phyloP scores from a whole-genome alignment of 2,797 vertebrate genomes.

The Eleutherodactylus coqui region DNA sequence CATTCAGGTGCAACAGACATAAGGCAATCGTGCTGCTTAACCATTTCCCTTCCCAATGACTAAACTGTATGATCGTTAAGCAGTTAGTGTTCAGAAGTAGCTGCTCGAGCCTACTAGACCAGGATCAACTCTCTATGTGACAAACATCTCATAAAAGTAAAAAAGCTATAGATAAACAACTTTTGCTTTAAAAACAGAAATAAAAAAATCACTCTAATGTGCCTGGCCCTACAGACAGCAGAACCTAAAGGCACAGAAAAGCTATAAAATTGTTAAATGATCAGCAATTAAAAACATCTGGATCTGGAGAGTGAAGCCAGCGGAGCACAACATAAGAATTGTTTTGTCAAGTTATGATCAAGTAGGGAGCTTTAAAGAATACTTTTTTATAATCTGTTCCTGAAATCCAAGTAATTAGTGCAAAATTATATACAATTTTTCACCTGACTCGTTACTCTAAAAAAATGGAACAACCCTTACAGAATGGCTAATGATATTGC shows the following conservation, averaged over 20 bases:
- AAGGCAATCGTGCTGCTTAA: not conserved
- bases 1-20: not conserved
- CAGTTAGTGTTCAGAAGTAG: not conserved
- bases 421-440: not conserved
- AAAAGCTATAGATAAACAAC: not conserved
- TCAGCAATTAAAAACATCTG: slow-evolving; percentile 46
- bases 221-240: not conserved
- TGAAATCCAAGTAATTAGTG: slow-evolving; percentile 22
- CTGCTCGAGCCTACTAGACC: not conserved
- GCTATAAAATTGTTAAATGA: slow-evolving; percentile 27
- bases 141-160: not conserved
- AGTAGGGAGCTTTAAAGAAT: slow-evolving; percentile 14
- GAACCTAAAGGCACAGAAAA: not conserved
- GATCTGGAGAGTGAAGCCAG: not conserved
- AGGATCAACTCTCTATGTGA: not conserved
- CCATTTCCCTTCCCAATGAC: not conserved
- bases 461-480: not conserved
- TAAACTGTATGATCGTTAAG: not conserved
- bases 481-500: not conserved
- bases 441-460: not conserved
- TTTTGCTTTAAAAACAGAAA: not conserved
- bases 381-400: slow-evolving; percentile 6
- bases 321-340: slow-evolving; percentile 7
- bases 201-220: not conserved
- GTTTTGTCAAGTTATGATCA: slow-evolving; percentile 24